Base-by-base conservation (phyloP, 1,140 invertebrate species). In the Orchesella cincta region DNA sequence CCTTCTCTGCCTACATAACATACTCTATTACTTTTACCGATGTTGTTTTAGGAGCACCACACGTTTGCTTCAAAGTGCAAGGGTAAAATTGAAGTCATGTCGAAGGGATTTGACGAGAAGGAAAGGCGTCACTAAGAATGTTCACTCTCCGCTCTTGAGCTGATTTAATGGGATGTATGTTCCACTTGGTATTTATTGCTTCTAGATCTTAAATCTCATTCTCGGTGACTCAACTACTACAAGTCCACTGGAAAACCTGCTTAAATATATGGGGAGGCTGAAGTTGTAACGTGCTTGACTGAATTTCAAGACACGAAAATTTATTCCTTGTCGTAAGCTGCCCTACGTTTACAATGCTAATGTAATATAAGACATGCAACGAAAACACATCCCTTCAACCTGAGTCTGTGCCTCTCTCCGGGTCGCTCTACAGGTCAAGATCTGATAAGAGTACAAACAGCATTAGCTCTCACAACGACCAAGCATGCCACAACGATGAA, bases 371-470 rank as follows among this genome's bases (percentile, higher is more conserved):
- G n/a, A n/a, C n/a, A n/a, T n/a, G n/a, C n/a, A n/a, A 29, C 12
- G 28, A 8, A 64, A n/a, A 12, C 57, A 8, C 28, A 12, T 33
- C 29, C 26, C 29, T 71, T 33, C 57, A 5, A 12, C 57, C 57
- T n/a, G 57, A 5, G 57, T 64, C 23, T 64, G 26, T 71, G 67
- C 31, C 23, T 35, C 34, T 39, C 71, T 73, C 39, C 35, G 35
- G 62, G 75, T 76, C 52, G 64, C 33, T 35, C 28, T 67, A 67
- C 52, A 76, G 75, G 75, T 76, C 64, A 71, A 70, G 36, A 76
- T 76, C 75, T 71, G 75, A 76, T 76, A 76, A 76, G 71, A 29
- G 35, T 12, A 73, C 57, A 76, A 67, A 67, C 33, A 67, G 33
- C 62, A 67, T 67, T 33, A 67, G n/a, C 28, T 67, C n/a, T 31